Conservation (phyloP, 2,888 invertebrate species). For the Microplitis deprimator region DNA sequence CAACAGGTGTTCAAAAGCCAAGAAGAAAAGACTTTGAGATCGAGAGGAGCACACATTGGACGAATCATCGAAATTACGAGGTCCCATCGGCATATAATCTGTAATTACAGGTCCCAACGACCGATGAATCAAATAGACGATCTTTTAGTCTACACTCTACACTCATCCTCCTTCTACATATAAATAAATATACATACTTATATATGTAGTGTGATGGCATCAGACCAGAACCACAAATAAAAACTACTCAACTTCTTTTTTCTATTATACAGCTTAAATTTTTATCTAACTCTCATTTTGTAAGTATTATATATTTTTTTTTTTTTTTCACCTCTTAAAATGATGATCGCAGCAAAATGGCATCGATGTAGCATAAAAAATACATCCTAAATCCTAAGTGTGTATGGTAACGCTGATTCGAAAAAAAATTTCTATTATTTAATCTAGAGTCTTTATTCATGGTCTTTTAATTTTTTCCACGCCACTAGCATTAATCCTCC, state of each 20-base stretch:
- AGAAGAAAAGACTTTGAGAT: conserved; percentile 5
- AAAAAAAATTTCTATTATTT: conserved; percentile 48
- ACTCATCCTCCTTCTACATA: not conserved
- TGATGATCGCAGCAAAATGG: not conserved
- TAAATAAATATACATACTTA: not conserved
- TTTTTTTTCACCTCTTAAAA: not conserved
- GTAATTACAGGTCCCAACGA: conserved; percentile 61
- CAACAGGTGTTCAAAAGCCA: conserved; percentile 49
- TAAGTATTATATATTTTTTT: not conserved
- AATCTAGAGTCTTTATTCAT: conserved; percentile 48
- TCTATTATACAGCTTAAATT: no score
- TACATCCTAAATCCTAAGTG: not conserved
- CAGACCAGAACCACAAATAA: no score
- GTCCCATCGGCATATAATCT: conserved; percentile 59
- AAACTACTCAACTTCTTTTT: no score
- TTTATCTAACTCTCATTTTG: no score
- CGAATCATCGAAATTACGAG: conserved; percentile 53
- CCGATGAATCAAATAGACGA: conserved; percentile 25
- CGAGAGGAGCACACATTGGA: conserved; percentile 15
- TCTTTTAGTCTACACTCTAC: not conserved
- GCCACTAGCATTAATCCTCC: conserved; percentile 57
- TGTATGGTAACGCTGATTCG: not conserved
- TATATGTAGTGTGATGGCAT: not conserved
- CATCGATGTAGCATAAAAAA: not conserved
- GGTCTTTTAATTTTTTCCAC: conserved; percentile 57